A percentile compares a stretch with the other conserved stretches of the same genome.
Evolutionary conservation across 2,797 vertebrate genomes (phyloP).

Genomic region (Sebastes hubbsi): DNA sequence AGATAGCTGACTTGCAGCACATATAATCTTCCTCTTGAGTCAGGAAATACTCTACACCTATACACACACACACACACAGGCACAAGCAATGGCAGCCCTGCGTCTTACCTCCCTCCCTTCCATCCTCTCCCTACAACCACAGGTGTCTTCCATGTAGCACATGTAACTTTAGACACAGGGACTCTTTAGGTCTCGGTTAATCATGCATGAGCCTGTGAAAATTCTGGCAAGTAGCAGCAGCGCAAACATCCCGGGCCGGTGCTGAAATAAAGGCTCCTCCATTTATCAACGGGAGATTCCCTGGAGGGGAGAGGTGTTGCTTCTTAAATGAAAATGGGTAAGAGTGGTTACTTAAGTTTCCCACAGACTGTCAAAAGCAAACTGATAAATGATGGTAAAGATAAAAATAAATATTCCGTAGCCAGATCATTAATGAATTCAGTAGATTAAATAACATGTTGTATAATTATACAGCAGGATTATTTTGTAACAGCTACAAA

Average conservation of each 20-base stretch:
- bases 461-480: neutral
- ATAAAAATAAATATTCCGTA: neutral
- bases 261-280: constrained; percentile 54
- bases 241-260: constrained; percentile 61
- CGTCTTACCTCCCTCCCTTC: neutral
- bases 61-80: constrained; percentile 23
- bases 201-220: constrained; percentile 79
- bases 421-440: neutral
- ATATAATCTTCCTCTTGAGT: constrained; percentile 1
- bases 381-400: neutral
- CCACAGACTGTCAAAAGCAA: neutral
- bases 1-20: neutral
- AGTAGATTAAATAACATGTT: neutral
- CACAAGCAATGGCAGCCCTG: neutral
- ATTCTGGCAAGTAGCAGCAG: constrained; percentile 63
- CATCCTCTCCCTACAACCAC: constrained; percentile 39
- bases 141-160: constrained; percentile 58
- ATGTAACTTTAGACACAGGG: constrained; percentile 70
- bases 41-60: neutral
- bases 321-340: constrained; percentile 7
- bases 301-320: constrained; percentile 8
- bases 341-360: constrained; percentile 2
- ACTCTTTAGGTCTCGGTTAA: constrained; percentile 68
- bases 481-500: neutral
- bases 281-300: constrained; percentile 41